These are phyloP conservation scores for Atlantisia rogersi DNA, from an alignment of 2,113 vertebrate species.

Conservation along the genomic window DNA sequence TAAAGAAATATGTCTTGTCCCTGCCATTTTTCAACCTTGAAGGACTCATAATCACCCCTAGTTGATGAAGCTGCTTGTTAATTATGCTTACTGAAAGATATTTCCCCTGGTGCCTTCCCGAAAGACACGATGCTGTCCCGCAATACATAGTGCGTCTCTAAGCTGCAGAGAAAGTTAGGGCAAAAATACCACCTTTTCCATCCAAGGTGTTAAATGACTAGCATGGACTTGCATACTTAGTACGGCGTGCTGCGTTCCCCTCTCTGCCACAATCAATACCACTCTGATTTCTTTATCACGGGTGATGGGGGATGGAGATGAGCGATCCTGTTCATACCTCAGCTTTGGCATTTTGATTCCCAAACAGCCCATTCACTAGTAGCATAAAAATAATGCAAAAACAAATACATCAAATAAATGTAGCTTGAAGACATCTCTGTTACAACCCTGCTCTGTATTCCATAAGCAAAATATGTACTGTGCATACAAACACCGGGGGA, in stretches of 20 bases:
- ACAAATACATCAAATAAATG: slow-evolving; percentile 73
- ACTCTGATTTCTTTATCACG: slow-evolving; percentile 24
- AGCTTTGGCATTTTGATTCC: slow-evolving; percentile 67
- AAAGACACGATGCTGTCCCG: neutral
- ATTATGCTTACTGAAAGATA: neutral
- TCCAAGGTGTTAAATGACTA: neutral
- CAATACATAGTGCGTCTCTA: neutral
- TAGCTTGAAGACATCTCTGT: slow-evolving; percentile 69
- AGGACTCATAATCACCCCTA: neutral
- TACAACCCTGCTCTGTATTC: slow-evolving; percentile 51
- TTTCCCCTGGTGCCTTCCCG: neutral
- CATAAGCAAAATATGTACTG: slow-evolving; percentile 54
- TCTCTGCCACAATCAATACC: slow-evolving; percentile 29
- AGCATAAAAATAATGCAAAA: slow-evolving; percentile 70
- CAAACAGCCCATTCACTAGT: slow-evolving; percentile 56
- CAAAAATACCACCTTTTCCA: neutral
- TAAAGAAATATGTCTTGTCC: neutral
- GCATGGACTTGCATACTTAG: neutral
- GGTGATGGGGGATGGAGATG: slow-evolving; percentile 26
- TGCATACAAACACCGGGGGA: neutral
- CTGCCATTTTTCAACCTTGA: neutral
- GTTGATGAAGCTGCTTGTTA: neutral
- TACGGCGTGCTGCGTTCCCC: neutral
- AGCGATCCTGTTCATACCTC: slow-evolving; percentile 43
- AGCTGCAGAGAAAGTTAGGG: neutral